These are phyloP conservation scores for Drosophila anceps DNA, from an alignment of 2,888 invertebrate genomes.

Conservation along the genomic window DNA sequence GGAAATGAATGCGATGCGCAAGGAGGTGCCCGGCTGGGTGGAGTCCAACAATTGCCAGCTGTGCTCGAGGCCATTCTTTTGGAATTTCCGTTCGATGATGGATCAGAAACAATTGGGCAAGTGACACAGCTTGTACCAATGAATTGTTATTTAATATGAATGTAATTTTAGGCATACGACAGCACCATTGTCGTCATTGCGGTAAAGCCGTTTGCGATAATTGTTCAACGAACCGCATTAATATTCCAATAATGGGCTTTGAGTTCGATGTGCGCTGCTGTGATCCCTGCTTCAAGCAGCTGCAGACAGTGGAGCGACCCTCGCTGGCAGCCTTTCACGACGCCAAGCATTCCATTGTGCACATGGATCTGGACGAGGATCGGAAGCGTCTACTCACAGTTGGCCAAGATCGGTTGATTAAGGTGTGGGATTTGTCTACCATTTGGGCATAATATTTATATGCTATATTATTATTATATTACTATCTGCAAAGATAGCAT, in stretches of 20 bases:
- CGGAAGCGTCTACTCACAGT: conserved; percentile 95
- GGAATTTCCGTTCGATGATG: conserved; percentile 99
- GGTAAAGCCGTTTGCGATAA: conserved; percentile 97
- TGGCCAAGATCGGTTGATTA: conserved; percentile 97
- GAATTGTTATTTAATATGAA: background rate
- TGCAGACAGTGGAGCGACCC: conserved; percentile 95
- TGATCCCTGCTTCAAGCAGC: conserved; percentile 93
- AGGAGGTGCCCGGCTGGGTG: conserved; percentile 98
- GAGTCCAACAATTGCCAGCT: conserved; percentile 97
- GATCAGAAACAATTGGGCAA: conserved; percentile 94
- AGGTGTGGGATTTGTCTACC: conserved; percentile 94
- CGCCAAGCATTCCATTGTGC: conserved; percentile 95
- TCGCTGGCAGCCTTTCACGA: conserved; percentile 98
- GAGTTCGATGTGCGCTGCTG: conserved; percentile 99
- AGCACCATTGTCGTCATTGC: conserved; percentile 96
- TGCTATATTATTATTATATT: background rate
- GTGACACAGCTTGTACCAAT: background rate
- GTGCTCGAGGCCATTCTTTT: conserved; percentile 98
- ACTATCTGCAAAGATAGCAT: conserved; percentile 12
- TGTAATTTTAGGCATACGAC: conserved; percentile 88
- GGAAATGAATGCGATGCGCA: conserved; percentile 95
- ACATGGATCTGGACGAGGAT: conserved; percentile 95
- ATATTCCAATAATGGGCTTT: conserved; percentile 98
- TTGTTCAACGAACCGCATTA: conserved; percentile 94
- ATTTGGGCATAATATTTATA: conserved; percentile 84